Evolutionary conservation across 2,113 vertebrate genomes (phyloP).

Genomic region (Balaeniceps rex): DNA sequence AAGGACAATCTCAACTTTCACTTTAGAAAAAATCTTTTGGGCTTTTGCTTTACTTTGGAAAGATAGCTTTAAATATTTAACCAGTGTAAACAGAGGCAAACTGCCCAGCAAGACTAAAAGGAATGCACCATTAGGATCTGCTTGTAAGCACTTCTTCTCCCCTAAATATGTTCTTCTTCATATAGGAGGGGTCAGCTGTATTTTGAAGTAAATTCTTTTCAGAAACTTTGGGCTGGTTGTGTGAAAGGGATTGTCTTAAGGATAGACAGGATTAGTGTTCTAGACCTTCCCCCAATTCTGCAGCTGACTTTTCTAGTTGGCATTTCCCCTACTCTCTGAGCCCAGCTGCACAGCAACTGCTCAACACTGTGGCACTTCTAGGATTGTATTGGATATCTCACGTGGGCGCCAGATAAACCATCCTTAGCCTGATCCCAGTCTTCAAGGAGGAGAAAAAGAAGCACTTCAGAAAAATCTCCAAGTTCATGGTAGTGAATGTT

Average conservation of each 20-base stretch:
- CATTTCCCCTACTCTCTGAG: neutral
- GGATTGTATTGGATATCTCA: neutral
- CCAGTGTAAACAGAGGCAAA: slow-evolving; percentile 20
- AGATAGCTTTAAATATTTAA: slow-evolving; percentile 21
- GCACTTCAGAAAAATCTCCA: neutral
- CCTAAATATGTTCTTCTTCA: neutral
- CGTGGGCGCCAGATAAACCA: neutral
- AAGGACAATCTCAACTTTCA: neutral
- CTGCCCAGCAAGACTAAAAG: neutral
- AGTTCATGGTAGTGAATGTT: neutral
- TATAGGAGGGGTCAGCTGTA: neutral
- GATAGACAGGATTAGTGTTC: neutral
- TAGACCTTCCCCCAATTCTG: neutral
- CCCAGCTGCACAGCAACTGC: neutral
- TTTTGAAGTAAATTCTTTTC: neutral
- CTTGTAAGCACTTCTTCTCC: neutral
- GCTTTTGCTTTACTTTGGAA: slow-evolving; percentile 24
- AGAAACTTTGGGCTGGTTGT: neutral
- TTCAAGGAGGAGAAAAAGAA: neutral
- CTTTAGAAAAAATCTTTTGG: neutral
- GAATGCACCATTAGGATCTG: neutral
- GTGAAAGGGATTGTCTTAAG: neutral
- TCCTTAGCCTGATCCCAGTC: neutral
- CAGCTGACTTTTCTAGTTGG: neutral
- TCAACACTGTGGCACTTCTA: neutral